Base-by-base conservation (phyloP, 2,113 vertebrate species). In the Cottus gobio region DNA sequence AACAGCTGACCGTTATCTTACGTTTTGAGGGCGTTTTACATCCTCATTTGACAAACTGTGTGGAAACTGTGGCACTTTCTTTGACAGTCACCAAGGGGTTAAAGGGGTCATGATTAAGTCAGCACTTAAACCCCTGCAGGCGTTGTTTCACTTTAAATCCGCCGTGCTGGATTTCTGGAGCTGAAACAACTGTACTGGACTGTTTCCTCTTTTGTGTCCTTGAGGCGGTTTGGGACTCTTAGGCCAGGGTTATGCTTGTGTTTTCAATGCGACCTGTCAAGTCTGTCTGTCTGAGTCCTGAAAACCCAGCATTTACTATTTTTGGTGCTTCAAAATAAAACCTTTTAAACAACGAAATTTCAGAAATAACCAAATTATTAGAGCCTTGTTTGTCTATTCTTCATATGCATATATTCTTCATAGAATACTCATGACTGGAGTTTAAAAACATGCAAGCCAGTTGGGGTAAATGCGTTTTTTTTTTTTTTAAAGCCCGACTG, bases 1-100 rank as follows among this genome's bases (percentile, higher is more conserved):
- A 72, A 83, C 11, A 66, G 71, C 71, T 58, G 76, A 67, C 66
- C 13, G 11, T 20, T 7, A 12, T 10, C 20, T n/a, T 61, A 22
- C 4, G 31, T 50, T 39, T 42, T 44, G 1, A 0, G 61, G 30
- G 11, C 3, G 37, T 78, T 44, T 1, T 1, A 30, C 42, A 16
- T 36, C 46, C 74, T 1, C 20, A 37, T 72, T 63, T 7, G 2
- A 75, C 16, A 12, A n/a, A 75, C 1, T 31, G 28, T 66, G 77
- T 70, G 77, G 44, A n/a, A 81, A 78, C 34, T 34, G 8, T 10
- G 24, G 13, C 4, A 9, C 13, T 44, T n/a, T 58, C 57, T 56
- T 61, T 50, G 54, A 31, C 28, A 1, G 12, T 13, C 16, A 42
- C 3, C 0, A 16, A 37, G 44, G 28, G 34, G n/a, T 44, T 37